Percentiles rank a stretch among this genome's conserved stretches.
These are phyloP conservation scores for Macroglossus sobrinus DNA, from an alignment of 2,113 vertebrate genomes.

Conservation along the genomic window DNA sequence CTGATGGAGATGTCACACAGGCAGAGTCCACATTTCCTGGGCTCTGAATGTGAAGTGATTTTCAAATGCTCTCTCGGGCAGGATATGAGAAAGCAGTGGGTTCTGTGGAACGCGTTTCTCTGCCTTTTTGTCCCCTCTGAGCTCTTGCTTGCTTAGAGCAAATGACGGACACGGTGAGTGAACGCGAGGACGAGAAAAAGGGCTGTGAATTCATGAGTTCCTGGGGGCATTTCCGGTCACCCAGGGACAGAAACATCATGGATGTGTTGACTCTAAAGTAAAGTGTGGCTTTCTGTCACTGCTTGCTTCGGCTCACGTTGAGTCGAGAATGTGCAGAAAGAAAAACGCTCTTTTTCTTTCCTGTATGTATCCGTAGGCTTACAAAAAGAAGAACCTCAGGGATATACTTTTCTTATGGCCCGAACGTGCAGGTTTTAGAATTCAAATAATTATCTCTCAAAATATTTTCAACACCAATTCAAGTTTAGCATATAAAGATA, in stretches of 20 bases:
- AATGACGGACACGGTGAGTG: not conserved
- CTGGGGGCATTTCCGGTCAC: constrained; percentile 24
- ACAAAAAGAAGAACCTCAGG: not conserved
- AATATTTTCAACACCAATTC: not conserved
- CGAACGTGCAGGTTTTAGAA: not conserved
- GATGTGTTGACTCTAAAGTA: not conserved
- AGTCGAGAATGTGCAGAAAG: not conserved
- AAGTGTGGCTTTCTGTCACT: not conserved
- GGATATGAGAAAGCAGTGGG: not conserved
- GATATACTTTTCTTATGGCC: not conserved
- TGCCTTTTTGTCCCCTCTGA: not conserved
- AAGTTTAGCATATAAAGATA: not conserved
- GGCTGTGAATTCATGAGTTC: not conserved
- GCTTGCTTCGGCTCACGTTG: not conserved
- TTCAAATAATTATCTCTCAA: not conserved
- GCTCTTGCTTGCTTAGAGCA: not conserved
- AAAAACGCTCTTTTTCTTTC: not conserved
- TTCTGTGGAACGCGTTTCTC: not conserved
- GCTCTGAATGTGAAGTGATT: not conserved
- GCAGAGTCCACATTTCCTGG: not conserved
- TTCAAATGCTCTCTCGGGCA: not conserved
- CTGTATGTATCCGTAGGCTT: not conserved
- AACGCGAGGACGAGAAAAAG: not conserved
- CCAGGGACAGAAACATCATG: not conserved
- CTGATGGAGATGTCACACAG: not conserved